Percentiles rank a stretch among this genome's conserved stretches.
Conservation (phyloP, 2,113 vertebrate genomes). For the Tachuris rubrigastra region DNA sequence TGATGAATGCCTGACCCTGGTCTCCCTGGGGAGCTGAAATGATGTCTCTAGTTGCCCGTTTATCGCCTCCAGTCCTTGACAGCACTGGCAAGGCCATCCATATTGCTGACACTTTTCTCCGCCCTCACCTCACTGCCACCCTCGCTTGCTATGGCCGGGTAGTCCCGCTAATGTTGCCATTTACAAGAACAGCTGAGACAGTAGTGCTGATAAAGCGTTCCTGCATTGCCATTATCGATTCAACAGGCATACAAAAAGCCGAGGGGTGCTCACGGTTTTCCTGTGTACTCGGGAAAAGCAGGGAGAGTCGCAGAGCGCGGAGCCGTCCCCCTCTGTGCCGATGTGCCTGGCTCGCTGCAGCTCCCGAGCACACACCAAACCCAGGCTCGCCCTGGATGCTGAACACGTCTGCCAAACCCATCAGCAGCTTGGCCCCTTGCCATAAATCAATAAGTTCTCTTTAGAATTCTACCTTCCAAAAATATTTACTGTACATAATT, state of each 20-base stretch:
- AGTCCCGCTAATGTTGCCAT: constrained; percentile 2
- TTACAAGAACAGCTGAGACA: constrained; percentile 26
- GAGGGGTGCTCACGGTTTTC: background rate
- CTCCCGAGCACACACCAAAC: background rate
- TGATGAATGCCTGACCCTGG: background rate
- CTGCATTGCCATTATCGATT: constrained; percentile 16
- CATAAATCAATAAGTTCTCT: constrained; percentile 78
- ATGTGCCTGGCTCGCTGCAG: rapidly evolving
- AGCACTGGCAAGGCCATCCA: constrained; percentile 35
- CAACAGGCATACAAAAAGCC: background rate
- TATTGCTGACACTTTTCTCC: background rate
- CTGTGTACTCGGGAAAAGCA: background rate
- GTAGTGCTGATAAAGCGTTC: constrained; percentile 28
- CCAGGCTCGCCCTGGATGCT: constrained; percentile 44
- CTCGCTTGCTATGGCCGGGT: background rate
- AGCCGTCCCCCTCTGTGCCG: background rate
- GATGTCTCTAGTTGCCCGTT: constrained; percentile 14
- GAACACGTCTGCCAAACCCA: constrained; percentile 67
- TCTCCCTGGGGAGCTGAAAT: constrained; percentile 9
- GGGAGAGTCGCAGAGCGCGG: background rate
- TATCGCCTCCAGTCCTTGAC: constrained; percentile 42
- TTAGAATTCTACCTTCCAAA: constrained; percentile 77
- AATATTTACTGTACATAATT: constrained; percentile 84
- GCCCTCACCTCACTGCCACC: background rate
- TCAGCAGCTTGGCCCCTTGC: constrained; percentile 71